Evolutionary conservation across 1,140 invertebrate genomes (phyloP).

Genomic region (Vanessa atalanta): DNA sequence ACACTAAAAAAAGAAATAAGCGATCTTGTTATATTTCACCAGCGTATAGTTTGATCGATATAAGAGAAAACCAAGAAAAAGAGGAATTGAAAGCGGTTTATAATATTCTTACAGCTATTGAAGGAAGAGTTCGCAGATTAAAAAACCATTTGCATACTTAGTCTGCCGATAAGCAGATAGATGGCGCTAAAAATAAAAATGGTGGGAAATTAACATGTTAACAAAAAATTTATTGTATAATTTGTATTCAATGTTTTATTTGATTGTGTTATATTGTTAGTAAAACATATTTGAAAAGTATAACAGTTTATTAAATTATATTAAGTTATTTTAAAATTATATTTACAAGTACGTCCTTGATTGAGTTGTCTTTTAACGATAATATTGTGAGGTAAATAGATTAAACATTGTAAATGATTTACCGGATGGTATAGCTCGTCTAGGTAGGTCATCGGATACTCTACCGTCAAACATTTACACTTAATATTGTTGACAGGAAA

Average conservation of each 20-base stretch:
- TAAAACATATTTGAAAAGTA: background rate
- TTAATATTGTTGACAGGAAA: too few relatives aligned
- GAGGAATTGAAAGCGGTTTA: conserved; percentile 60
- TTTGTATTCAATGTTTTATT: background rate
- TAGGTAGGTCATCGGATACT: too few relatives aligned
- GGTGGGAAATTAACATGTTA: too few relatives aligned
- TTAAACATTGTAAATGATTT: too few relatives aligned
- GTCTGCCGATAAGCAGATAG: conserved; percentile 23
- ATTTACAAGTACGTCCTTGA: too few relatives aligned
- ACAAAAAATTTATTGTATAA: too few relatives aligned
- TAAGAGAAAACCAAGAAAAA: conserved; percentile 50
- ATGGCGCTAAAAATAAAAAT: conserved; percentile 41
- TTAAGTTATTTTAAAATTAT: background rate
- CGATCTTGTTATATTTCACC: conserved; percentile 42
- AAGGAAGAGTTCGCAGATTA: conserved; percentile 63
- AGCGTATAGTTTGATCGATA: conserved; percentile 48
- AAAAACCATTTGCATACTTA: conserved; percentile 47
- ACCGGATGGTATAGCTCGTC: too few relatives aligned
- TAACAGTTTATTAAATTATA: background rate
- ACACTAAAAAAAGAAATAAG: conserved; percentile 18
- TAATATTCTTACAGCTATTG: conserved; percentile 61
- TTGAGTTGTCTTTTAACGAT: too few relatives aligned
- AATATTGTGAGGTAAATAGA: too few relatives aligned
- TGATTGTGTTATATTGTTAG: background rate
- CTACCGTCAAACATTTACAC: too few relatives aligned